Percentiles rank a stretch among this genome's conserved stretches.
Evolutionary conservation across 2,888 invertebrate genomes (phyloP).

Genomic region (Scaptomyza reducta): DNA sequence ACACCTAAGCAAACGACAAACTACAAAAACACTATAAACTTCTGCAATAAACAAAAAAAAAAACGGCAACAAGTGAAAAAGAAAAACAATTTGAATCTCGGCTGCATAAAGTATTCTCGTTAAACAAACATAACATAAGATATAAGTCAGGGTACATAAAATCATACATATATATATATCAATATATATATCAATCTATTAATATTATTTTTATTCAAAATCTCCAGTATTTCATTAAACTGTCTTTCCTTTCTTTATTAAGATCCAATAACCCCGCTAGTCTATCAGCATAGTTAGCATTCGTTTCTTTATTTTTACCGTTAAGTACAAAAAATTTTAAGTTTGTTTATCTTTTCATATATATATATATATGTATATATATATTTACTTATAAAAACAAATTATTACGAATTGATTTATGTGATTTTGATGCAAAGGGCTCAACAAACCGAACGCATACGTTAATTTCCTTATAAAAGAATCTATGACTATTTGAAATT

Average conservation of each 20-base stretch:
- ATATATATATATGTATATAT: slow-evolving; percentile 19
- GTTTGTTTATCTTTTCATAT: slow-evolving; percentile 46
- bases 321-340: slow-evolving; percentile 68
- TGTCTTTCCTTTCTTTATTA: slow-evolving; percentile 34
- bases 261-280: slow-evolving; percentile 9
- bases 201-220: slow-evolving; percentile 25
- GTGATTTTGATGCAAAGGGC: slow-evolving; percentile 59
- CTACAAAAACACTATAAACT: slow-evolving; percentile 13
- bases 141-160: slow-evolving; percentile 39
- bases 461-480: slow-evolving; percentile 41
- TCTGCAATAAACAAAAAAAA: slow-evolving; percentile 31
- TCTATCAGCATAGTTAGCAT: slow-evolving; percentile 14
- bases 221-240: slow-evolving; percentile 47
- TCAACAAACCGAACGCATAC: slow-evolving; percentile 55
- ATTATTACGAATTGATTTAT: slow-evolving; percentile 38
- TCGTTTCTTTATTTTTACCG: slow-evolving; percentile 51
- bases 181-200: slow-evolving; percentile 24
- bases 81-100: slow-evolving; percentile 24
- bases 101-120: slow-evolving; percentile 29
- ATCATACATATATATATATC: slow-evolving; percentile 5
- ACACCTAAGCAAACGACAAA: slow-evolving; percentile 15
- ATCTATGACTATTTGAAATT: slow-evolving; percentile 51
- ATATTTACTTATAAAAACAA: slow-evolving; percentile 18
- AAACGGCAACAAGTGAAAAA: slow-evolving; percentile 13
- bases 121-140: slow-evolving; percentile 16